Conservation (phyloP, 2,888 invertebrate species). For the Coremacera marginata region DNA sequence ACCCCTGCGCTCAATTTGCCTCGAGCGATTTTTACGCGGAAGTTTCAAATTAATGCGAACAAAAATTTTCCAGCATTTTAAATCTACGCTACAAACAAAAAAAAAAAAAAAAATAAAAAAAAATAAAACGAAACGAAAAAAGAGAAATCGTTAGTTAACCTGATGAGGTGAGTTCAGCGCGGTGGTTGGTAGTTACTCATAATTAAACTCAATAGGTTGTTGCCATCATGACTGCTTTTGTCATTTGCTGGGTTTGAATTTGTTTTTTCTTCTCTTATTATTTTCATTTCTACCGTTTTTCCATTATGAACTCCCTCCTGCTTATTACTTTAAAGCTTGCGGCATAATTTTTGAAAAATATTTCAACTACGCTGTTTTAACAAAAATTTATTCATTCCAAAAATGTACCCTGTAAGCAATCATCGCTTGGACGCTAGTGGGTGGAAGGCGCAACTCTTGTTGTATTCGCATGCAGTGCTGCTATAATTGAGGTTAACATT, state of each 20-base stretch:
- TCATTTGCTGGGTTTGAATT: constrained; percentile 24
- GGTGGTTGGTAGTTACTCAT: not conserved
- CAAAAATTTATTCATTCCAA: constrained; percentile 31
- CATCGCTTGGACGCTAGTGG: not conserved
- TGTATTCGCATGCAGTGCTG: constrained; percentile 44
- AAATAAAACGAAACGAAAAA: constrained; percentile 26
- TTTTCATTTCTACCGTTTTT: not conserved
- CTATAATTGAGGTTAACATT: constrained; percentile 60
- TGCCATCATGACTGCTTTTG: constrained; percentile 17
- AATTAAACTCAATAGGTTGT: constrained; percentile 29
- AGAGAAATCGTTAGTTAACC: constrained; percentile 25
- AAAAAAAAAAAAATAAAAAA: not conserved
- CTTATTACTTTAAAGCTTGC: constrained; percentile 64
- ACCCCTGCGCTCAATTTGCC: not conserved
- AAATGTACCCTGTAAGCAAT: not conserved
- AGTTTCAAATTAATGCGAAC: constrained; percentile 38
- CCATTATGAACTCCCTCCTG: constrained; percentile 54
- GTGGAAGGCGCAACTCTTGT: not conserved
- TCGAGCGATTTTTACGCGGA: constrained; percentile 28
- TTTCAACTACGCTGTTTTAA: constrained; percentile 40
- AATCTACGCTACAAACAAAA: not conserved
- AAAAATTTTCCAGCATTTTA: constrained; percentile 31
- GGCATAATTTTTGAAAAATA: constrained; percentile 52
- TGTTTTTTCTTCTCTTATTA: not conserved
- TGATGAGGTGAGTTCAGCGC: not conserved